These are phyloP conservation scores for Mus minutoides DNA, from an alignment of 2,797 vertebrate genomes.

Conservation along the genomic window DNA sequence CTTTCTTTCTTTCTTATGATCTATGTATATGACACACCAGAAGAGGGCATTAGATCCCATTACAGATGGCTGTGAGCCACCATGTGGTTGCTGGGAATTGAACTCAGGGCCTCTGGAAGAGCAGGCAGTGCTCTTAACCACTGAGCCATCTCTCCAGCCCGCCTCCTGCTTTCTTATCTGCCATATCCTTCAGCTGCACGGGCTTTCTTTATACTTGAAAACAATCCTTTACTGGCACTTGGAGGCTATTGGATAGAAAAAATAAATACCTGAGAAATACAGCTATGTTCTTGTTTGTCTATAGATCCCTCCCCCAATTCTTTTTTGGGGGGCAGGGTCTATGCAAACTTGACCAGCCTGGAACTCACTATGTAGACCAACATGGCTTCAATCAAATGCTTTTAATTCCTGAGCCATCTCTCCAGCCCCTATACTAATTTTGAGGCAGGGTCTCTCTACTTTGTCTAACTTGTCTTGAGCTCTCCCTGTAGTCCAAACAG, in stretches of 20 bases:
- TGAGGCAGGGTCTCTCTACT: background rate
- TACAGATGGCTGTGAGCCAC: too few relatives aligned
- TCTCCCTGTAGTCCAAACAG: background rate
- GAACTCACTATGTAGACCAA: background rate
- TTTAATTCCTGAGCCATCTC: background rate
- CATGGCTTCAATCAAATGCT: background rate
- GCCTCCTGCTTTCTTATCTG: background rate
- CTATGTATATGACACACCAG: too few relatives aligned
- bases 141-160: too few relatives aligned
- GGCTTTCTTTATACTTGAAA: background rate
- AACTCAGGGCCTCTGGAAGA: too few relatives aligned
- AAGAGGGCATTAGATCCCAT: too few relatives aligned
- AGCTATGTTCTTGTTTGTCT: background rate
- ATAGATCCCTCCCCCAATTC: too few relatives aligned
- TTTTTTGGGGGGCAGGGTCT: background rate
- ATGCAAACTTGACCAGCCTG: background rate
- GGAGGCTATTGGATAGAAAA: background rate
- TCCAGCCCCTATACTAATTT: background rate
- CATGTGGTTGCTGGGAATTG: too few relatives aligned
- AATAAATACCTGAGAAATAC: background rate
- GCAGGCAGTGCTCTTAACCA: too few relatives aligned
- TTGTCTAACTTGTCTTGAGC: background rate
- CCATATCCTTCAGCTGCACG: background rate
- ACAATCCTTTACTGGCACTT: background rate
- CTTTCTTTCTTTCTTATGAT: too few relatives aligned